Percentiles rank a stretch among this genome's conserved stretches.
Conservation (phyloP, 2,888 invertebrate genomes). For the Scotopteryx bipunctaria region DNA sequence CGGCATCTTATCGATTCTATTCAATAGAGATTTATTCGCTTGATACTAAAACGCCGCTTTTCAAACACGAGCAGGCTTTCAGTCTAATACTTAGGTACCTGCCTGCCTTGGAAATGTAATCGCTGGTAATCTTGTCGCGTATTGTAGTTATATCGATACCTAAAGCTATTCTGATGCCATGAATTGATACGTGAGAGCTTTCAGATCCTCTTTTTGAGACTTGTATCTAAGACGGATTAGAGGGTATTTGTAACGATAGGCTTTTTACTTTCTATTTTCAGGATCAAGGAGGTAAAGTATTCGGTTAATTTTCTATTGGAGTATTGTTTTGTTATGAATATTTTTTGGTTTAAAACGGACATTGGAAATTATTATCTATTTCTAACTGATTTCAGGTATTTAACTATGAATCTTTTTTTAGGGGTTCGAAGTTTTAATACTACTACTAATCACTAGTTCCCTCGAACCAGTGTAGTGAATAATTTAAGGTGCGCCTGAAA, state of each 20-base stretch:
- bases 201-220: conserved; percentile 2
- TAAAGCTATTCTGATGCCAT: conserved; percentile 13
- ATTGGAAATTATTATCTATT: too few relatives aligned
- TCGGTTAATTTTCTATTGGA: too few relatives aligned
- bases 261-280: too few relatives aligned
- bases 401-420: too few relatives aligned
- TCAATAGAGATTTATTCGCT: conserved; percentile 67
- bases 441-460: too few relatives aligned
- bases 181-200: conserved; percentile 11
- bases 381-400: too few relatives aligned
- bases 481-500: too few relatives aligned
- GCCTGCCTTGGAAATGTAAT: conserved; percentile 38
- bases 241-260: neutral
- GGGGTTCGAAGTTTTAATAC: too few relatives aligned
- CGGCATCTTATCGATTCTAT: conserved; percentile 72
- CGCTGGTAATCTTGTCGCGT: conserved; percentile 42
- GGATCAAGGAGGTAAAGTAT: too few relatives aligned
- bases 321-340: too few relatives aligned
- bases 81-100: conserved; percentile 42
- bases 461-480: too few relatives aligned
- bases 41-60: conserved; percentile 58
- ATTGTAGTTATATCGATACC: conserved; percentile 20
- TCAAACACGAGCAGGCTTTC: conserved; percentile 59
- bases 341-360: too few relatives aligned
- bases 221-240: conserved; percentile 1